Evolutionary conservation across 2,797 vertebrate genomes (phyloP).

Genomic region (Oreochromis grahami): DNA sequence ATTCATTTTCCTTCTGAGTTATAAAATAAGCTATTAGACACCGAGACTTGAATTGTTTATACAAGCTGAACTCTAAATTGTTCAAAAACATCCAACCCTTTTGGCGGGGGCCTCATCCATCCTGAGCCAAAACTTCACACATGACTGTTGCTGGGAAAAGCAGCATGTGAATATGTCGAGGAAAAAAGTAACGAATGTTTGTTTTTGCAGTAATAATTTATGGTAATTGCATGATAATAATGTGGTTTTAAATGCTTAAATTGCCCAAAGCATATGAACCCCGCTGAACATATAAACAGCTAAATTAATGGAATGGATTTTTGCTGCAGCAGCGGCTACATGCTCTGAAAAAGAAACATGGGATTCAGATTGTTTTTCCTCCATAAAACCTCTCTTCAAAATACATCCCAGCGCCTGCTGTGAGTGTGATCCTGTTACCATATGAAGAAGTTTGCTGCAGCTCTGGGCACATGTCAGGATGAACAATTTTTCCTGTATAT

Average conservation of each 20-base stretch:
- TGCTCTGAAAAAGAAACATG: constrained; percentile 5
- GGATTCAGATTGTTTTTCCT: constrained; percentile 3
- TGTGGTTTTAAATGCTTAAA: constrained; percentile 29
- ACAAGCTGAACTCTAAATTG: constrained; percentile 49
- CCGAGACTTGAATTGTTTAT: constrained; percentile 55
- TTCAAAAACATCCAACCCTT: constrained; percentile 49
- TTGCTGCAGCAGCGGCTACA: neutral
- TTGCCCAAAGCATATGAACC: neutral
- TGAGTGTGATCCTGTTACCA: constrained; percentile 4
- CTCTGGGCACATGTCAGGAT: constrained; percentile 11
- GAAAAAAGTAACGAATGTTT: constrained; percentile 22
- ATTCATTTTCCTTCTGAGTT: constrained; percentile 39
- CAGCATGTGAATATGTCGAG: neutral
- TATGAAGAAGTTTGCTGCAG: neutral
- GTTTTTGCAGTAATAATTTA: constrained; percentile 20
- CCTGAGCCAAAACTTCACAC: constrained; percentile 45
- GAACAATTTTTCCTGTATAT: neutral
- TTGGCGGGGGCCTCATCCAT: constrained; percentile 40
- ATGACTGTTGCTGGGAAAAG: neutral
- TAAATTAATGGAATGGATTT: neutral
- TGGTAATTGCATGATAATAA: constrained; percentile 23
- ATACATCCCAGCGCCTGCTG: neutral
- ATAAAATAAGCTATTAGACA: constrained; percentile 52
- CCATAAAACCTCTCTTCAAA: neutral
- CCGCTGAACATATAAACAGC: neutral